A percentile compares a stretch with the other conserved stretches of the same genome.
Evolutionary conservation across 2,888 invertebrate genomes (phyloP).

Genomic region (Aporophyla nigra): DNA sequence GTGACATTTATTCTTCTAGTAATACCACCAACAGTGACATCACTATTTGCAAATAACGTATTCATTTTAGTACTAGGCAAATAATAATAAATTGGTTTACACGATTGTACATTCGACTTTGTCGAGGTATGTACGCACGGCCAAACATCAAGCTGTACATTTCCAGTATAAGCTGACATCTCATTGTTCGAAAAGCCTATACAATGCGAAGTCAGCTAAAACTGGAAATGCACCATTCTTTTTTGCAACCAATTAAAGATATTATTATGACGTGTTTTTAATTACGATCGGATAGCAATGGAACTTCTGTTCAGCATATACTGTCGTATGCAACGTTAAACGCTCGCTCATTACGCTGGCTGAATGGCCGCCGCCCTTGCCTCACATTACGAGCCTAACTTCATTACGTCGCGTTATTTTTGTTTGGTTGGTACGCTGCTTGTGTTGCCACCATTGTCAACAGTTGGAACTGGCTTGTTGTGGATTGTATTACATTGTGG

Average conservation of each 20-base stretch:
- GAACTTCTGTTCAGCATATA: conserved; percentile 23
- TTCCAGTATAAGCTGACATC: too few species aligned
- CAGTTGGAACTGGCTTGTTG: conserved; percentile 13
- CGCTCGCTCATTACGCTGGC: conserved; percentile 58
- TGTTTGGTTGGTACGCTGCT: conserved; percentile 39
- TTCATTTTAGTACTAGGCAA: not conserved
- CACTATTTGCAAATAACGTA: not conserved
- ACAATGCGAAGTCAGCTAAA: too few species aligned
- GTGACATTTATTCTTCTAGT: not conserved
- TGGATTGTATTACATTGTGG: conserved; percentile 11
- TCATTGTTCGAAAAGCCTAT: too few species aligned
- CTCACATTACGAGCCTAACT: conserved; percentile 58
- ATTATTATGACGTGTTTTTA: not conserved
- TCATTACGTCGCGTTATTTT: conserved; percentile 57
- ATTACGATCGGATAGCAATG: not conserved
- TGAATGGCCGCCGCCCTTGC: conserved; percentile 54
- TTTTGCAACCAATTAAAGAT: not conserved
- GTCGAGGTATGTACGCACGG: too few species aligned
- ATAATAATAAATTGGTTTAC: not conserved
- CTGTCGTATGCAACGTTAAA: conserved; percentile 25
- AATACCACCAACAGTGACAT: not conserved
- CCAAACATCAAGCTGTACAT: too few species aligned
- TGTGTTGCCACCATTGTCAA: conserved; percentile 39
- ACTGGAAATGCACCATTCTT: too few species aligned
- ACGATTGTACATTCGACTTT: not conserved